phyloP scores from a whole-genome alignment of 2,888 invertebrate genomes.

The Masnerella sp. region DNA sequence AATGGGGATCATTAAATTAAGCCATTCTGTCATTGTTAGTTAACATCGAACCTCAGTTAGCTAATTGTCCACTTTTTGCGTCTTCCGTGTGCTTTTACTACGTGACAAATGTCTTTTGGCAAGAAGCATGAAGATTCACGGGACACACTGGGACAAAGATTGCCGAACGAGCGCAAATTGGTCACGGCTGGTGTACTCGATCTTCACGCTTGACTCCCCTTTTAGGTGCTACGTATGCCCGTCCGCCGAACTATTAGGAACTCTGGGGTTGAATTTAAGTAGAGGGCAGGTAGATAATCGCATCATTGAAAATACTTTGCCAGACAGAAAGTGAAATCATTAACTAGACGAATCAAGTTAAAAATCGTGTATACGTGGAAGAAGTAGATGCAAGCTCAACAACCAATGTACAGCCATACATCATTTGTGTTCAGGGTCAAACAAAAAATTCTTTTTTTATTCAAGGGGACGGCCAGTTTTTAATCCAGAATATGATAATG shows the following conservation, averaged over 20 bases:
- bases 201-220: conserved; percentile 62
- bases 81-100: conserved; percentile 54
- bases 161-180: conserved; percentile 75
- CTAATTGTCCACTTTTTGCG: conserved; percentile 53
- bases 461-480: no score
- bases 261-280: conserved; percentile 66
- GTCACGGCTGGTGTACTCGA: conserved; percentile 75
- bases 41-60: conserved; percentile 22
- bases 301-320: conserved; percentile 63
- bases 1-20: conserved; percentile 46
- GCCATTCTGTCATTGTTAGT: conserved; percentile 44
- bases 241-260: conserved; percentile 74
- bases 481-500: no score
- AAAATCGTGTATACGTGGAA: no score
- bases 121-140: conserved; percentile 53
- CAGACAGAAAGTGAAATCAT: conserved; percentile 37
- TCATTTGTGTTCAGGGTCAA: no score
- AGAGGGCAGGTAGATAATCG: conserved; percentile 64
- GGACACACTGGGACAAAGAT: conserved; percentile 52
- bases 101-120: conserved; percentile 60
- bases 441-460: no score
- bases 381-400: no score
- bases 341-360: no score
- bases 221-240: conserved; percentile 65
- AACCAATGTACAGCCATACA: no score